Evolutionary conservation across 2,888 invertebrate species (phyloP).

Genomic region (Hydraecia micacea): DNA sequence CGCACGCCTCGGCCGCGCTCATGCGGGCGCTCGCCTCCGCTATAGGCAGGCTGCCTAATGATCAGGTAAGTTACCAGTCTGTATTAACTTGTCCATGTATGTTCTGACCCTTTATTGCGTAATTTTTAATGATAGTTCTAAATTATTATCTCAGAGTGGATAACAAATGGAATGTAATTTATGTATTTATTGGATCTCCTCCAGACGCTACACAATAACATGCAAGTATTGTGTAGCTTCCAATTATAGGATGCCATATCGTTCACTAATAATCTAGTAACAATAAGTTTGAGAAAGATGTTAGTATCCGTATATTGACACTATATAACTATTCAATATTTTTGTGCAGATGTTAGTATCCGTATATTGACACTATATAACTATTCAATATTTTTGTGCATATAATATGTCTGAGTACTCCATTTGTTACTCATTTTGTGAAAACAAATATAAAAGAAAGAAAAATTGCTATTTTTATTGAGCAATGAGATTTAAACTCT

Average conservation of each 20-base stretch:
- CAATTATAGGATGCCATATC: background rate
- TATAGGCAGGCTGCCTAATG: conserved; percentile 86
- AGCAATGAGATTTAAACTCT: background rate
- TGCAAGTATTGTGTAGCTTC: background rate
- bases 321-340: too few relatives aligned
- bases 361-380: background rate
- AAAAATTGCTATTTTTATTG: background rate
- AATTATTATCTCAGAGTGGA: background rate
- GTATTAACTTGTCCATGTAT: background rate
- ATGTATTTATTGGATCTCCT: background rate
- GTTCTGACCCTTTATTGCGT: background rate
- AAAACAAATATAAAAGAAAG: background rate
- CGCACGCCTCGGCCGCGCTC: conserved; percentile 93
- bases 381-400: conserved; percentile 19
- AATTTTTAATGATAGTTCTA: background rate
- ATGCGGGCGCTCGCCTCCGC: conserved; percentile 92
- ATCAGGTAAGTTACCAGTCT: conserved; percentile 75
- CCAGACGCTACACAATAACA: background rate
- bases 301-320: too few relatives aligned
- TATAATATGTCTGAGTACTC: background rate
- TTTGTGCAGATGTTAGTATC: background rate
- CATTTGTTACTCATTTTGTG: conserved; percentile 15
- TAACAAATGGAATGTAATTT: background rate
- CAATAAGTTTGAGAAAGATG: background rate
- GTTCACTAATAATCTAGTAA: background rate